Percentiles rank a stretch among this genome's conserved stretches.
Conservation (phyloP, 2,797 vertebrate species). For the Lepilemur septentrionalis region DNA sequence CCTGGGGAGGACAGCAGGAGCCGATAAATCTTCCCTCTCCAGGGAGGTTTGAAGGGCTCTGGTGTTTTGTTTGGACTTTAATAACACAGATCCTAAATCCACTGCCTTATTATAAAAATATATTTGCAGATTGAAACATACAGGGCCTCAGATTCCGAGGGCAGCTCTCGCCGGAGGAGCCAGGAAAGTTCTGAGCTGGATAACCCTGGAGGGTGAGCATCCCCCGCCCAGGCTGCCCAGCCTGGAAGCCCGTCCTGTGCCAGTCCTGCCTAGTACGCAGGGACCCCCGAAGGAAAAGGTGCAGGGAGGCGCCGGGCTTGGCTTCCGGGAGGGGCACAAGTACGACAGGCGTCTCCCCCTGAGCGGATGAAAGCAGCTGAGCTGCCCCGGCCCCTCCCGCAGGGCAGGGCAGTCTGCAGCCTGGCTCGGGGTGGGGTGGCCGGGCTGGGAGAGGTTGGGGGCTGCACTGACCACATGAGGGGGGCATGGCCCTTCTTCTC, state of each 20-base stretch:
- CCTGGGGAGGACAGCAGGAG: neutral
- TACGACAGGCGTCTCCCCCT: neutral
- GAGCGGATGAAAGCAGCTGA: neutral
- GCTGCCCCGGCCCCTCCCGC: fast-evolving
- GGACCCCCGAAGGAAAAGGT: neutral
- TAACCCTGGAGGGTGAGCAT: fast-evolving
- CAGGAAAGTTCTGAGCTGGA: neutral
- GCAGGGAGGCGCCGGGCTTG: neutral
- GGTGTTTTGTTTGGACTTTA: conserved; percentile 61
- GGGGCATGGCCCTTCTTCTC: conserved; percentile 82
- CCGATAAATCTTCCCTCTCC: conserved; percentile 12
- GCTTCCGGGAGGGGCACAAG: neutral
- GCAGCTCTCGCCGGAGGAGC: neutral
- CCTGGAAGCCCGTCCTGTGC: neutral
- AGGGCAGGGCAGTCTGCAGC: neutral
- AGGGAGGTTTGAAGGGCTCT: conserved; percentile 9
- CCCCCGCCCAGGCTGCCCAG: neutral
- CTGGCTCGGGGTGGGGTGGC: neutral
- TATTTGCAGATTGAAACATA: conserved; percentile 33
- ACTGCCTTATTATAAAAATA: conserved; percentile 41
- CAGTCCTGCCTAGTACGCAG: neutral
- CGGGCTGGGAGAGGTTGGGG: neutral
- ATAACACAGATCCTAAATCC: conserved; percentile 46
- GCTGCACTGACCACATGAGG: conserved; percentile 62
- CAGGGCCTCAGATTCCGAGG: neutral